Percentiles rank a stretch among this genome's conserved stretches.
phyloP scores from a whole-genome alignment of 2,797 vertebrate species.

The Mormyrus proboscirostris region DNA sequence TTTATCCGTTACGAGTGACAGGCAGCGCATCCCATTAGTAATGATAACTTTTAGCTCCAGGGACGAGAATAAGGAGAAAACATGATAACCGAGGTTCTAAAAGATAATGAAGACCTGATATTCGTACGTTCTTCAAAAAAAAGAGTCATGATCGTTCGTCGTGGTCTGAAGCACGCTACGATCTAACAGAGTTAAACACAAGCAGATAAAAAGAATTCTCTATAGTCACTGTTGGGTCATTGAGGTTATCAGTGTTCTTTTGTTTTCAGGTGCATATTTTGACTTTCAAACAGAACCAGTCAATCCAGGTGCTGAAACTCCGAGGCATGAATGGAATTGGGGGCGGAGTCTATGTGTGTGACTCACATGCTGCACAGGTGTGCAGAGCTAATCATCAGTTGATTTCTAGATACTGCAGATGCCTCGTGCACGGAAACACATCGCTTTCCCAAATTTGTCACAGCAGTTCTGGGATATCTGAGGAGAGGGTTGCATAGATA shows the following conservation, averaged over 20 bases:
- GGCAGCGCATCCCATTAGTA: neutral
- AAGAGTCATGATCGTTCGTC: neutral
- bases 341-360: neutral
- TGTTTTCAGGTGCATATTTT: constrained; percentile 31
- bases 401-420: neutral
- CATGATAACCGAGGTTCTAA: neutral
- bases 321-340: constrained; percentile 43
- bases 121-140: neutral
- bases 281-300: constrained; percentile 52
- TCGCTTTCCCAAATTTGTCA: neutral
- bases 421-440: neutral
- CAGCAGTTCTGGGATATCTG: neutral
- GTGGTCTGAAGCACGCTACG: neutral
- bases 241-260: neutral
- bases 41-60: neutral
- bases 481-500: neutral
- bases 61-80: neutral
- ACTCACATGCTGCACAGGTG: neutral
- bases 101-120: neutral
- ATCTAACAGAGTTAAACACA: neutral
- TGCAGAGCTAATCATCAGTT: neutral
- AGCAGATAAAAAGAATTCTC: constrained; percentile 10
- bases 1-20: neutral
- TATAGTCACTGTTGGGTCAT: neutral
- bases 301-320: constrained; percentile 43